Conservation (phyloP, 1,140 invertebrate species). For the Drosophila pseudoananassae region DNA sequence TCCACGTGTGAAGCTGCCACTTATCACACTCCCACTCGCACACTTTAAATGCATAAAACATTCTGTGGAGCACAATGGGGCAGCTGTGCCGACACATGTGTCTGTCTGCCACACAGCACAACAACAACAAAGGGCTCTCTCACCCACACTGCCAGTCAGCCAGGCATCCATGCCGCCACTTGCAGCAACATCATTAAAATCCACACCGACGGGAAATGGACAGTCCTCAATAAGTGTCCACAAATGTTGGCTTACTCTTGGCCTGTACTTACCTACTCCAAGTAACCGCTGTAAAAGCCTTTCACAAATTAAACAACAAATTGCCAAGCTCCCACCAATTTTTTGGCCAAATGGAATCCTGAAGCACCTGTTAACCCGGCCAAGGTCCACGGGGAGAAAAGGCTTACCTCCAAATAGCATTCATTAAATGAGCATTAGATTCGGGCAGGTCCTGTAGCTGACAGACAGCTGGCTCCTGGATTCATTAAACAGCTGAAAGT, state of each 20-base stretch:
- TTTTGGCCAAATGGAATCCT: conserved; percentile 23
- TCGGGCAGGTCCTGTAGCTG: conserved; percentile 11
- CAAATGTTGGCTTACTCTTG: conserved; percentile 34
- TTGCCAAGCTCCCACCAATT: conserved; percentile 10
- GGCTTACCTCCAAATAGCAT: conserved; percentile 42
- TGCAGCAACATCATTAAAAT: conserved; percentile 56
- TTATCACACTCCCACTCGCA: conserved; percentile 27
- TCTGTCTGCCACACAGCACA: conserved; percentile 24
- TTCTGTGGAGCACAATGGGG: conserved; percentile 38
- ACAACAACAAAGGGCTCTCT: conserved; percentile 5
- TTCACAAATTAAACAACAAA: conserved; percentile 16
- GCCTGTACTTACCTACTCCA: neutral
- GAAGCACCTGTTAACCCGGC: conserved; percentile 39
- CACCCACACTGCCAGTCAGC: too few species aligned
- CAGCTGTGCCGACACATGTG: conserved; percentile 28
- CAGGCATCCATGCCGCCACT: conserved; percentile 2
- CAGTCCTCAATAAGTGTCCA: conserved; percentile 71
- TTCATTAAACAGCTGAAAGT: conserved; percentile 46
- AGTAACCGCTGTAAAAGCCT: neutral
- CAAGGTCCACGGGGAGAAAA: conserved; percentile 17
- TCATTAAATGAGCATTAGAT: conserved; percentile 49
- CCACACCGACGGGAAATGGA: conserved; percentile 39
- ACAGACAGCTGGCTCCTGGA: conserved; percentile 14
- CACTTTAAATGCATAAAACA: conserved; percentile 59
- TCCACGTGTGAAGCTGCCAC: conserved; percentile 40